Base-by-base conservation (phyloP, 2,113 vertebrate genomes). In the Amblyornis subalaris region DNA sequence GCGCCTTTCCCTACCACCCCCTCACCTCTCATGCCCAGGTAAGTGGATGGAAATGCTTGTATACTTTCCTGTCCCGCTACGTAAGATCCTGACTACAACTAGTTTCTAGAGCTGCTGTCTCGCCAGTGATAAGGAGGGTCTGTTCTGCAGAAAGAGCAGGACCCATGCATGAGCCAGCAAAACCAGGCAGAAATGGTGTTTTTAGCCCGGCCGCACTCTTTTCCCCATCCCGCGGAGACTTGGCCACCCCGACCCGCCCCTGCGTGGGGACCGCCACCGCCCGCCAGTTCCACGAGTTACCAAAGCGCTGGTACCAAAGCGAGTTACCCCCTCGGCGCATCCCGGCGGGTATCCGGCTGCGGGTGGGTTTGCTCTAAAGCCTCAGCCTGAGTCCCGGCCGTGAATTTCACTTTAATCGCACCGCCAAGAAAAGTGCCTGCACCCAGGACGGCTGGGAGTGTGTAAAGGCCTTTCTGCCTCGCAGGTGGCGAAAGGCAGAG, bases 261-360 rank as follows among this genome's bases (percentile, higher is more conserved):
- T 8, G 29, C 12, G 0, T 16, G 26, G 35, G 55, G 10, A 24
- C 8, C 0, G 33, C 40, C 12, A 6, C 76, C 36, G n/a, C 28
- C 38, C 17, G 1, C 33, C 73, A 10, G 5, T 28, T 25, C 35
- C 62, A 3, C 2, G 55, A 19, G 9, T 7, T 54, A 5, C n/a
- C 14, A 14, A 12, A 57, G 38, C 0, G 0, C 45, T 22, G 62
- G 8, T n/a, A n/a, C n/a, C n/a, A n/a, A n/a, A n/a, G n/a, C n/a
- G n/a, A n/a, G n/a, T n/a, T n/a, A n/a, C n/a, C n/a, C n/a, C n/a
- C 38, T 9, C 10, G 19, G 47, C 1, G 4, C 72, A 33, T 29
- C 60, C 57, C n/a, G 7, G 12, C 3, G 4, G 6, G 54, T 10
- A 26, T 42, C 21, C 7, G 18, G n/a, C 13, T 36, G 58, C 25